Conservation (phyloP, 2,113 vertebrate genomes). For the Synchiropus splendidus region DNA sequence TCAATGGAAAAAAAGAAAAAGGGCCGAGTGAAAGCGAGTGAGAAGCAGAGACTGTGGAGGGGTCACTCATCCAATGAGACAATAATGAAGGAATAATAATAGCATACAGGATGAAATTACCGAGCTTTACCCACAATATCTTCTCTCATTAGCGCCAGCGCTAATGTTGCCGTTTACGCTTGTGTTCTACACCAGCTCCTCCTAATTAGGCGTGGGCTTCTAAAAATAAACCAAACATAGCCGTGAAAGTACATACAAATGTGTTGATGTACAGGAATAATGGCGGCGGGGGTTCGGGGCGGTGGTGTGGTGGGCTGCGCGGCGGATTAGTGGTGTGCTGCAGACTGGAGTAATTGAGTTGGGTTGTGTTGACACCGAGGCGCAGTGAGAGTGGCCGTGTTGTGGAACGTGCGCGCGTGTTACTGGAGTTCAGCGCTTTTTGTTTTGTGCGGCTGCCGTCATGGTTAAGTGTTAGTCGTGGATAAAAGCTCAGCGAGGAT, state of each 20-base stretch:
- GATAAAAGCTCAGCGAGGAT: conserved; percentile 39
- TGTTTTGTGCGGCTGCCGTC: conserved; percentile 39
- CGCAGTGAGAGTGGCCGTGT: conserved; percentile 48
- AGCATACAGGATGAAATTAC: conserved; percentile 61
- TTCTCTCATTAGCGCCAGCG: conserved; percentile 62
- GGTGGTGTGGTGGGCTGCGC: conserved; percentile 23
- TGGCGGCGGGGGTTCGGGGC: conserved; percentile 36
- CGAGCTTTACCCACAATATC: conserved; percentile 63
- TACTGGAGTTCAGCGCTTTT: conserved; percentile 27
- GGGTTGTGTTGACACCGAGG: conserved; percentile 52
- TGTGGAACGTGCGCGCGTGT: conserved; percentile 45
- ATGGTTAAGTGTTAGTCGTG: conserved; percentile 16
- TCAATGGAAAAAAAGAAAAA: no score
- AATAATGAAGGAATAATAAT: conserved; percentile 67
- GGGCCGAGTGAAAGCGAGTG: conserved; percentile 1
- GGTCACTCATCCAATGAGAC: conserved; percentile 56
- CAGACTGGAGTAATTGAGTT: conserved; percentile 64
- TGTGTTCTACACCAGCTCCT: conserved; percentile 67
- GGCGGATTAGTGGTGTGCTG: conserved; percentile 58
- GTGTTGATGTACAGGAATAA: conserved; percentile 65
- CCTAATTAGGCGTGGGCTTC: conserved; percentile 66
- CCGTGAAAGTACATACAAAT: conserved; percentile 67
- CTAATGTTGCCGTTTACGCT: conserved; percentile 68
- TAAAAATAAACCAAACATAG: conserved; percentile 71
- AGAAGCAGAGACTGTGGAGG: conserved; percentile 12